Evolutionary conservation across 2,888 invertebrate species (phyloP).

Genomic region (Acholoe squamosa): DNA sequence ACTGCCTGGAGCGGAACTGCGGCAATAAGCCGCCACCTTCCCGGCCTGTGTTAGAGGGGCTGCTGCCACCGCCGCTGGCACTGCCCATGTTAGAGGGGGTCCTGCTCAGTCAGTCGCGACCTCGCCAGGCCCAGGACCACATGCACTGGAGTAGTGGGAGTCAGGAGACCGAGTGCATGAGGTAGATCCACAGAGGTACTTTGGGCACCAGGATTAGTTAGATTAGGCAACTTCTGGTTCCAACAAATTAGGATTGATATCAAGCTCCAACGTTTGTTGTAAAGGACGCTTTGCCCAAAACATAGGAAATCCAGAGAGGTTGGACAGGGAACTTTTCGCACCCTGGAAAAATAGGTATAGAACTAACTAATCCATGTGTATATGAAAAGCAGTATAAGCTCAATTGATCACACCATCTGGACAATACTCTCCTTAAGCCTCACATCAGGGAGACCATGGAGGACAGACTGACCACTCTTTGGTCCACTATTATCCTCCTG

Average conservation of each 20-base stretch:
- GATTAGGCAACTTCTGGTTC: neutral
- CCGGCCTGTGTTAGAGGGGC: neutral
- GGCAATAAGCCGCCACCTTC: no score
- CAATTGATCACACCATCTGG: no score
- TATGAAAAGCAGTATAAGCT: no score
- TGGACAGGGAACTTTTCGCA: neutral
- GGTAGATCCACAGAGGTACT: neutral
- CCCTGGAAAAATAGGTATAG: no score
- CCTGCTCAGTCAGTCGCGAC: conserved; percentile 33
- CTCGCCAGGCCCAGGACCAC: neutral
- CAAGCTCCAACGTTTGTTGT: neutral
- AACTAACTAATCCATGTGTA: no score
- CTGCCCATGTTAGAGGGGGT: neutral
- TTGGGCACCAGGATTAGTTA: neutral
- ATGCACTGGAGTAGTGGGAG: neutral
- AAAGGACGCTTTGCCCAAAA: neutral
- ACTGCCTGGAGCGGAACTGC: no score
- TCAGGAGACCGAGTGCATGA: neutral
- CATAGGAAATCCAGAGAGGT: neutral
- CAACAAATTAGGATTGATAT: neutral
- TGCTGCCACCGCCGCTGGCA: conserved; percentile 1
- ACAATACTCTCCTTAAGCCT: neutral
- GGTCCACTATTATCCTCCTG: neutral
- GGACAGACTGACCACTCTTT: neutral
- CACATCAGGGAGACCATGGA: neutral